Evolutionary conservation across 2,797 vertebrate genomes (phyloP).

Genomic region (Acrossocheilus wenchowensis): DNA sequence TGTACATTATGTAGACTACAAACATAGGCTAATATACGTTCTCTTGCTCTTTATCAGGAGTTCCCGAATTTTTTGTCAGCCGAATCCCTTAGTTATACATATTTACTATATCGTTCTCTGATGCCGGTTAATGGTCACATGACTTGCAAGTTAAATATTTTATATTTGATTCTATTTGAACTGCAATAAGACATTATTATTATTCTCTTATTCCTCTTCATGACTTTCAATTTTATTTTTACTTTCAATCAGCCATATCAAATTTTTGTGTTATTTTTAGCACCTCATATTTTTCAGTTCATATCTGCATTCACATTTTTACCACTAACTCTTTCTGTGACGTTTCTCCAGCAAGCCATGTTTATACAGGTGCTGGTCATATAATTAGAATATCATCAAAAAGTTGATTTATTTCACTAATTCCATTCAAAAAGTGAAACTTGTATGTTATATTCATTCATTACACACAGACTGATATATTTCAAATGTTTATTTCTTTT

Average conservation of each 20-base stretch:
- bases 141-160: background rate
- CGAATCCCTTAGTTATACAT: too few species aligned
- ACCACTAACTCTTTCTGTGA: background rate
- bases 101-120: background rate
- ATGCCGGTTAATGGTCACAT: background rate
- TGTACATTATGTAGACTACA: background rate
- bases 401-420: too few species aligned
- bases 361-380: background rate
- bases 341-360: background rate
- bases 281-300: background rate
- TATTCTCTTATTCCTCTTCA: background rate
- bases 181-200: background rate
- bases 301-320: background rate
- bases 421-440: too few species aligned
- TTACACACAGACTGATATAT: too few species aligned
- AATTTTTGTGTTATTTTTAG: background rate
- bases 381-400: too few species aligned
- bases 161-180: background rate
- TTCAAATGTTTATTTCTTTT: too few species aligned
- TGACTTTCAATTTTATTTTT: background rate
- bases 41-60: background rate
- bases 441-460: too few species aligned
- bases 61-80: background rate
- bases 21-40: background rate
- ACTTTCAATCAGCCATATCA: background rate